Conservation (phyloP, 2,888 invertebrate species). For the Campoplex nolae region DNA sequence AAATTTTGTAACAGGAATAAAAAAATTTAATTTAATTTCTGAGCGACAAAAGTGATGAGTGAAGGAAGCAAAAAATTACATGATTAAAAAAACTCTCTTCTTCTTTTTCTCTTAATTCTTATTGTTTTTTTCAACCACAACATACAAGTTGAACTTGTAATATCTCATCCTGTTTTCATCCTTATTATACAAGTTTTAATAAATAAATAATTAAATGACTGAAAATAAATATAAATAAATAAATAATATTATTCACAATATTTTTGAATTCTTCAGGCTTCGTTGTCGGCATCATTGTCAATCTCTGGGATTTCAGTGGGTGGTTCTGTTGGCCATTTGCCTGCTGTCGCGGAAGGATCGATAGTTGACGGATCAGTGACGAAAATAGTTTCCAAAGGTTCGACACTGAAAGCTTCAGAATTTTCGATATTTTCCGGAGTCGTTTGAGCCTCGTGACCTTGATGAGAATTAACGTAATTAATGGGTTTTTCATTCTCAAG, state of each 20-base stretch:
- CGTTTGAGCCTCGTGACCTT: constrained; percentile 13
- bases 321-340: constrained; percentile 82
- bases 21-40: too few species aligned
- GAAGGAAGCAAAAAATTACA: neutral
- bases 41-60: neutral
- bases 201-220: constrained; percentile 59
- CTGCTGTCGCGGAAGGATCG: constrained; percentile 80
- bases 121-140: neutral
- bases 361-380: constrained; percentile 77
- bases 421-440: constrained; percentile 19
- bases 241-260: constrained; percentile 51
- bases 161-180: neutral
- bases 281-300: constrained; percentile 81
- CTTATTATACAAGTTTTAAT: neutral
- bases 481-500: constrained; percentile 22
- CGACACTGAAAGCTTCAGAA: constrained; percentile 73
- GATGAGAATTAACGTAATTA: constrained; percentile 42
- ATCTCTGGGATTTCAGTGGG: constrained; percentile 77
- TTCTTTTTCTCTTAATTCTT: neutral
- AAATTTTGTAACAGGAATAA: too few species aligned
- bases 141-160: neutral
- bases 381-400: constrained; percentile 79
- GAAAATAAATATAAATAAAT: constrained; percentile 68
- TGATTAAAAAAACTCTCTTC: too few species aligned
- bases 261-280: constrained; percentile 74